Percentiles rank a stretch among this genome's conserved stretches.
Evolutionary conservation across 2,113 vertebrate genomes (phyloP).

Genomic region (Calcarius ornatus): DNA sequence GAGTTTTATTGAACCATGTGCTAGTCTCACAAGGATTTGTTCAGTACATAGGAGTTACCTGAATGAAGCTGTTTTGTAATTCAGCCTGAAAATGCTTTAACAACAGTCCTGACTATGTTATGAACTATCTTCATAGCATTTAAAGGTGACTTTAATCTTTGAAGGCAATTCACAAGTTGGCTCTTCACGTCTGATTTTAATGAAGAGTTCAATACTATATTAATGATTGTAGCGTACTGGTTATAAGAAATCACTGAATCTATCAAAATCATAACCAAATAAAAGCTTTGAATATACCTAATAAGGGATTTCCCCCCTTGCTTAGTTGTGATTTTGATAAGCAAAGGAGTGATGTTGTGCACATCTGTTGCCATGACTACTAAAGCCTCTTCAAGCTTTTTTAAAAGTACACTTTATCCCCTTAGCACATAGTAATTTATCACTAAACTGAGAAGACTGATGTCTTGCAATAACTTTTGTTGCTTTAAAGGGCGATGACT

Average conservation of each 20-base stretch:
- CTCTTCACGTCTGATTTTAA: neutral
- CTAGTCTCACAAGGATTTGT: neutral
- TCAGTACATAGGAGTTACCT: neutral
- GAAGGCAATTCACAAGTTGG: neutral
- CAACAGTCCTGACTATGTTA: neutral
- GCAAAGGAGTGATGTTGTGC: conserved; percentile 80
- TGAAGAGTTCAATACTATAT: neutral
- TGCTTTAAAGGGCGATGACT: conserved; percentile 76
- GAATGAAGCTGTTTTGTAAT: neutral
- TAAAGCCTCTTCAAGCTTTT: conserved; percentile 72
- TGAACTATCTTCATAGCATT: neutral
- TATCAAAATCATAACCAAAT: conserved; percentile 4
- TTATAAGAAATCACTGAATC: neutral
- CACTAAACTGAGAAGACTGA: conserved; percentile 77
- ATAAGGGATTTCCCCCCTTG: conserved; percentile 43
- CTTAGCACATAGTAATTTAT: conserved; percentile 84
- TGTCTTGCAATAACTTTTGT: conserved; percentile 72
- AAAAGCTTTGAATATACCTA: conserved; percentile 34
- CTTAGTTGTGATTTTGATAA: conserved; percentile 81
- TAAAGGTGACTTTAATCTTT: neutral
- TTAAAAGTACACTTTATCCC: conserved; percentile 81
- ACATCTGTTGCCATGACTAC: conserved; percentile 85
- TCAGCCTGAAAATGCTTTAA: neutral
- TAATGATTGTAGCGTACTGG: neutral
- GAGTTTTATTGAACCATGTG: neutral